Percentiles rank a stretch among this genome's conserved stretches.
phyloP scores from a whole-genome alignment of 35 echinoderm and acorn worm genomes.

The Heliocidaris erythrogramma region DNA sequence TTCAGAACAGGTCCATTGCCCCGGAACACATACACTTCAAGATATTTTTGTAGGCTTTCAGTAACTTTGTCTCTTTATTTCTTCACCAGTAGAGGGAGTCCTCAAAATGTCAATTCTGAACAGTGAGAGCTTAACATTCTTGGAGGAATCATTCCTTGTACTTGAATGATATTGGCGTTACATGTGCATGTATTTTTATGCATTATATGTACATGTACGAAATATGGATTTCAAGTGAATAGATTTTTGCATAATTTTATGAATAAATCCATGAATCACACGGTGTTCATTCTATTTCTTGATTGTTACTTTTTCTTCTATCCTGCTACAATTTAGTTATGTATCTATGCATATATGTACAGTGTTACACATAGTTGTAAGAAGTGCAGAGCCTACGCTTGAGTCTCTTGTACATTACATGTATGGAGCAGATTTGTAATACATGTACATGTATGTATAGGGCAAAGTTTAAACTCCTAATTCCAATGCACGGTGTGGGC shows the following conservation, averaged over 20 bases:
- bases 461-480: slow-evolving; percentile 25
- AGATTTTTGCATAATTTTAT: background rate
- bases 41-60: background rate
- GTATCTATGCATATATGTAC: background rate
- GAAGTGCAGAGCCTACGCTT: background rate
- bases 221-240: too few species aligned
- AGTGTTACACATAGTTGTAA: background rate
- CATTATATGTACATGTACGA: too few species aligned
- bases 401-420: background rate
- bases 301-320: background rate
- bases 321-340: background rate
- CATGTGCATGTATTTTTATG: too few species aligned
- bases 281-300: background rate
- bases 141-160: background rate
- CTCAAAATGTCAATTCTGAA: background rate
- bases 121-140: background rate
- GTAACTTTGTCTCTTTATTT: background rate
- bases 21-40: background rate
- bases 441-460: background rate
- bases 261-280: background rate
- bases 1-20: too few species aligned
- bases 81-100: background rate
- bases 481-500: background rate
- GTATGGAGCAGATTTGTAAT: slow-evolving; percentile 5
- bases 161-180: background rate